Evolutionary conservation across 2,888 invertebrate genomes (phyloP).

Genomic region (Parthenolecanium corni): DNA sequence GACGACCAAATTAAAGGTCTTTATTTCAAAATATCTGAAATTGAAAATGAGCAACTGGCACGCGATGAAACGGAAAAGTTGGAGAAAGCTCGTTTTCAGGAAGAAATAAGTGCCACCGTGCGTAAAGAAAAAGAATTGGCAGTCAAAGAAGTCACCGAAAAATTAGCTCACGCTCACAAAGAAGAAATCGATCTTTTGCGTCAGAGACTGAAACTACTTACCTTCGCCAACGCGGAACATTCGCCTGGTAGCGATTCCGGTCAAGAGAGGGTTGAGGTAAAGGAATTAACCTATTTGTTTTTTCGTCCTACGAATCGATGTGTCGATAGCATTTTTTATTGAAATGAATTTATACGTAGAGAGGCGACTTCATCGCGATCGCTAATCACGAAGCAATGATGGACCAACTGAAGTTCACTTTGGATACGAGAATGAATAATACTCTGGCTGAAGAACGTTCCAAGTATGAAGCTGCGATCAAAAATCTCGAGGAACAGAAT

Average conservation of each 20-base stretch:
- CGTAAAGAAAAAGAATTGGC: conserved; percentile 46
- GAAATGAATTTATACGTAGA: conserved; percentile 36
- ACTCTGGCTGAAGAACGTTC: conserved; percentile 40
- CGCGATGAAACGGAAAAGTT: conserved; percentile 37
- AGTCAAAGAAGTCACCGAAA: conserved; percentile 56
- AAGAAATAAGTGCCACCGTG: conserved; percentile 32
- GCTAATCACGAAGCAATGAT: conserved; percentile 54
- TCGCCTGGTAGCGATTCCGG: conserved; percentile 62
- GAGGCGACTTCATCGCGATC: conserved; percentile 52
- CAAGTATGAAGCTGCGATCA: conserved; percentile 41
- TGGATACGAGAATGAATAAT: conserved; percentile 49
- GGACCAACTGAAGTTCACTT: conserved; percentile 55
- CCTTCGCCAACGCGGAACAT: conserved; percentile 57
- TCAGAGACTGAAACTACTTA: conserved; percentile 49
- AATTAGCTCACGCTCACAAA: conserved; percentile 58
- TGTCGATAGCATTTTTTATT: not conserved
- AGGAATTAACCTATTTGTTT: not conserved
- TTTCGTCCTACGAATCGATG: not conserved
- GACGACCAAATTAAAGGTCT: conserved; percentile 33
- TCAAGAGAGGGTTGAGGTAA: conserved; percentile 58
- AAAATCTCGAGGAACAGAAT: conserved; percentile 42
- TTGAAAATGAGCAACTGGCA: conserved; percentile 35
- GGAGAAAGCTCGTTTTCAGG: conserved; percentile 38
- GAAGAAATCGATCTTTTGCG: conserved; percentile 42
- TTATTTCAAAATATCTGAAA: conserved; percentile 32